Conservation (phyloP, 2,113 vertebrate genomes). For the Oenanthe melanoleuca region DNA sequence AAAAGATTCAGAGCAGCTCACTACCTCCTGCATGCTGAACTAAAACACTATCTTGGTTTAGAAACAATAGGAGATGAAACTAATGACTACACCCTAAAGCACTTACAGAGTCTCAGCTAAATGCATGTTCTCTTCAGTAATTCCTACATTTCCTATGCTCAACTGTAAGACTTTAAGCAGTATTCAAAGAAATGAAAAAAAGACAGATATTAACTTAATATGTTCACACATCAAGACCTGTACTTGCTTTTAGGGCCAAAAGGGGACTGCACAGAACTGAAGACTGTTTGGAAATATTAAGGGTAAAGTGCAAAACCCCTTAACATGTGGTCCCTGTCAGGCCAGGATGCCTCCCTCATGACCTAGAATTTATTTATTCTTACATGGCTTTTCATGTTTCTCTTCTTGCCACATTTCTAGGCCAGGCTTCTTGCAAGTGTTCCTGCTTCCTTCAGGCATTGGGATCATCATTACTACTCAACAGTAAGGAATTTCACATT, state of each 20-base stretch:
- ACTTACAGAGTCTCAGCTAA: neutral
- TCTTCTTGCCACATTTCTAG: neutral
- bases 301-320: neutral
- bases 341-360: neutral
- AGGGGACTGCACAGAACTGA: neutral
- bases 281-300: neutral
- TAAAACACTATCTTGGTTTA: neutral
- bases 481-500: neutral
- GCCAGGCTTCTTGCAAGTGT: neutral
- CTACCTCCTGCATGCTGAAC: neutral
- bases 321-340: neutral
- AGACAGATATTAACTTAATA: neutral
- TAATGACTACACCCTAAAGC: neutral
- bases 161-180: neutral
- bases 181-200: neutral
- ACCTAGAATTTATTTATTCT: neutral
- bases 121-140: neutral
- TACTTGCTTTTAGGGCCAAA: neutral
- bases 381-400: neutral
- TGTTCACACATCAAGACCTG: neutral
- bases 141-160: neutral
- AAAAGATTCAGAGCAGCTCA: neutral
- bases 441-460: neutral
- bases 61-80: neutral
- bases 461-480: neutral